Percentiles rank a stretch among this genome's conserved stretches.
These are phyloP conservation scores for Empis livida DNA, from an alignment of 2,888 invertebrate species.

Conservation along the genomic window DNA sequence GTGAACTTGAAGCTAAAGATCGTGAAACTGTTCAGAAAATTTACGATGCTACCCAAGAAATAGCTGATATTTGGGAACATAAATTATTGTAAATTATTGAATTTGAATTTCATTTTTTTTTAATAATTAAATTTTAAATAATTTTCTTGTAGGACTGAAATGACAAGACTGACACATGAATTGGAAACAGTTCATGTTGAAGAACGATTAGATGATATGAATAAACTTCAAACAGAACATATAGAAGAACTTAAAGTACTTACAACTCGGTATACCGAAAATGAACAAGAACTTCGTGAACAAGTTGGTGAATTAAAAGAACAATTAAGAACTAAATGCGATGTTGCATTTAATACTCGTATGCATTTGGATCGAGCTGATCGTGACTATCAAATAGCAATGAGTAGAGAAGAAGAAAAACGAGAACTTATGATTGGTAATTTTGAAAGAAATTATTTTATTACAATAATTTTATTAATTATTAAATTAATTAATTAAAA, in stretches of 20 bases:
- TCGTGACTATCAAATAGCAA: constrained; percentile 33
- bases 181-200: constrained; percentile 47
- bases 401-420: constrained; percentile 32
- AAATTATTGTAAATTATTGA: constrained; percentile 36
- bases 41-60: constrained; percentile 41
- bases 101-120: too few relatives aligned
- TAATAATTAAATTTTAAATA: neutral
- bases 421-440: constrained; percentile 13
- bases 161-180: constrained; percentile 46
- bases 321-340: constrained; percentile 37
- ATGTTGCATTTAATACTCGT: constrained; percentile 20
- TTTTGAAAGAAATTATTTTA: neutral
- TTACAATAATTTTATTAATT: too few relatives aligned
- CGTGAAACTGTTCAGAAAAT: constrained; percentile 35
- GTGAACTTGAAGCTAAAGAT: constrained; percentile 37
- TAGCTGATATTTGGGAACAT: constrained; percentile 50
- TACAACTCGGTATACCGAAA: constrained; percentile 43
- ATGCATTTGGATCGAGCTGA: constrained; percentile 36
- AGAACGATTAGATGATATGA: constrained; percentile 44
- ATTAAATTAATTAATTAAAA: too few relatives aligned
- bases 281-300: constrained; percentile 41
- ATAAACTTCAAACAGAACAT: constrained; percentile 42
- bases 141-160: constrained; percentile 38
- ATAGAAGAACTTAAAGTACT: constrained; percentile 42
- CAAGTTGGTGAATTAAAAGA: constrained; percentile 53